phyloP scores from a whole-genome alignment of 2,797 vertebrate species.

The Columba guinea region DNA sequence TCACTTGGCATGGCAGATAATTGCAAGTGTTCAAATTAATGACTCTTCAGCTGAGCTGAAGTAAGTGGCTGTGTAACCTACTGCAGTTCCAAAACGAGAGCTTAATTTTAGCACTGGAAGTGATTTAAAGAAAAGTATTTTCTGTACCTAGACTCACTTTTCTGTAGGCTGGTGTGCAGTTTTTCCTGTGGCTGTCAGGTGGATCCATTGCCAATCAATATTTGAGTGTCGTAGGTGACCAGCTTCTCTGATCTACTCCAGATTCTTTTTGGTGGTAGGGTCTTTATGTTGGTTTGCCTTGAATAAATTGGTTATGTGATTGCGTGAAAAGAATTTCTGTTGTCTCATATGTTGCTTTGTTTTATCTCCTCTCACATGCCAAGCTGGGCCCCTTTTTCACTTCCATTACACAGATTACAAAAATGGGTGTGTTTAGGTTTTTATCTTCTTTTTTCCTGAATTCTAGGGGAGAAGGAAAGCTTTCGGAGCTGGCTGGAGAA shows the following conservation, averaged over 20 bases:
- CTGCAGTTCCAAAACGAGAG: neutral
- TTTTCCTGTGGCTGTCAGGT: neutral
- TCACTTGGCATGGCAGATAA: conserved; percentile 11
- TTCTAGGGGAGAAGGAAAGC: neutral
- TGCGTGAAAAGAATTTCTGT: neutral
- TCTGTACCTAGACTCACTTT: neutral
- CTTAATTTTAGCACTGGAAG: neutral
- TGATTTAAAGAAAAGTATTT: neutral
- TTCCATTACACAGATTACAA: neutral
- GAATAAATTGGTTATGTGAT: neutral
- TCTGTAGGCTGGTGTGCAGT: neutral
- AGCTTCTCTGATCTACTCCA: neutral
- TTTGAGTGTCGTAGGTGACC: neutral
- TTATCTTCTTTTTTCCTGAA: neutral
- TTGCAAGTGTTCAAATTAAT: conserved; percentile 44
- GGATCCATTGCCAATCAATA: neutral
- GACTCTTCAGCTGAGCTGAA: neutral
- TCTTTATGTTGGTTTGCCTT: neutral
- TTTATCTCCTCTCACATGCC: neutral
- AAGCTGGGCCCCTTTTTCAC: neutral
- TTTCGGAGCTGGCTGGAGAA: neutral
- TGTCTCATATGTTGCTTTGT: neutral
- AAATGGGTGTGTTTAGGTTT: neutral
- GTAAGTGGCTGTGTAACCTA: neutral
- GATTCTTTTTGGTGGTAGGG: neutral